Conservation (phyloP, 2,888 invertebrate genomes). For the Blera fallax region DNA sequence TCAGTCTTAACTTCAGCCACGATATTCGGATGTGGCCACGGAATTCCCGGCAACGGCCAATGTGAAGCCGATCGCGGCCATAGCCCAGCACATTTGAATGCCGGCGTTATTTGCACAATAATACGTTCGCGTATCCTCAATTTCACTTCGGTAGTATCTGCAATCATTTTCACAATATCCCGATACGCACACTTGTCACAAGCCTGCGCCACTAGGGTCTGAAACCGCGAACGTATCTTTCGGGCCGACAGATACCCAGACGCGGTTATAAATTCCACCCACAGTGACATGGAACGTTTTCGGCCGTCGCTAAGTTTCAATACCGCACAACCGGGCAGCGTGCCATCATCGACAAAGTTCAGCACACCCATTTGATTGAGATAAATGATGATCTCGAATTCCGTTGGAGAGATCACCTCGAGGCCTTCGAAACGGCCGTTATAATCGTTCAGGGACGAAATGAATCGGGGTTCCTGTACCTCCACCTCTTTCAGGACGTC, state of each 20-base stretch:
- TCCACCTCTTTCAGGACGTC: constrained; percentile 98
- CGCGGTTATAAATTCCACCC: constrained; percentile 99
- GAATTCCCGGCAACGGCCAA: constrained; percentile 95
- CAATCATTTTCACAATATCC: constrained; percentile 96
- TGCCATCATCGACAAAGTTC: constrained; percentile 98
- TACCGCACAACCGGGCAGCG: constrained; percentile 95
- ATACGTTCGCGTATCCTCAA: constrained; percentile 94
- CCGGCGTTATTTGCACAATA: constrained; percentile 97
- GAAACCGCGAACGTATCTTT: constrained; percentile 96
- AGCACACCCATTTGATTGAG: constrained; percentile 99
- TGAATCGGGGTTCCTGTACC: constrained; percentile 96
- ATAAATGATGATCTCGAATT: constrained; percentile 97
- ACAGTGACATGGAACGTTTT: constrained; percentile 97
- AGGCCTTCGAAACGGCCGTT: constrained; percentile 96
- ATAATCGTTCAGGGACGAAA: constrained; percentile 94
- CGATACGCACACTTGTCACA: constrained; percentile 97
- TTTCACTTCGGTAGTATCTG: constrained; percentile 96
- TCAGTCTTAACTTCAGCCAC: constrained; percentile 97
- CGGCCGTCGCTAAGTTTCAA: constrained; percentile 97
- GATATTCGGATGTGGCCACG: constrained; percentile 96
- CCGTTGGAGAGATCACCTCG: constrained; percentile 95
- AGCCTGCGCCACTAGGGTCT: constrained; percentile 93
- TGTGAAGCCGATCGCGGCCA: constrained; percentile 97
- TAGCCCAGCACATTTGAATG: constrained; percentile 95
- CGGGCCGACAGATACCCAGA: constrained; percentile 97